Base-by-base conservation (phyloP, 2,797 vertebrate species). In the Myoxocephalus aenaeus region DNA sequence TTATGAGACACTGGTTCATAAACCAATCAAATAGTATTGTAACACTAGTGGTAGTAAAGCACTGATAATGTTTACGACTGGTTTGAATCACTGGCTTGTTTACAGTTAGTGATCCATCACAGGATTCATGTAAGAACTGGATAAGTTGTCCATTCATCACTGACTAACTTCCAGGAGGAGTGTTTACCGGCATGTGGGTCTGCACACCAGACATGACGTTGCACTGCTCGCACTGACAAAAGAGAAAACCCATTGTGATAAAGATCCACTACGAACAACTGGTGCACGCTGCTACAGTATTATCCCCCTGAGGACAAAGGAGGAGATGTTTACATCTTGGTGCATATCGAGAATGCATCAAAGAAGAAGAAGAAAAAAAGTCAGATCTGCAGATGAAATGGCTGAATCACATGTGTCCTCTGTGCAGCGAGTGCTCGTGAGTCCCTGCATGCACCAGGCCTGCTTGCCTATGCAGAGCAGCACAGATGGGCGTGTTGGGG, bases 401-500 rank as follows among this genome's bases (percentile, higher is more conserved):
- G 8, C 15, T 67, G 63, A 79, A 82, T 81, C 86, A 77, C 81
- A 72, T 75, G 80, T 81, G 84, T 75, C 70, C 76, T 17, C 25
- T 58, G 54, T 86, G 86, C 74, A 72, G 40, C 32, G 61, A 59
- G 70, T 1, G 44, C 71, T 73, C 65, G 6, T 73, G 81, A 76
- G 77, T 62, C n/a, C 64, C 65, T 88, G 79, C 87, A 84, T 87
- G 89, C 85, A 82, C 65, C 53, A 25, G 36, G 74, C 71, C 89
- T 88, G 84, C 88, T 92, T 92, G 83, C 48, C 87, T 88, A 87
- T 92, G 92, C 93, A 90, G 89, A 91, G 88, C 80, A 64, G 89
- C 92, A 88, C 93, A 93, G 93, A 93, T 94, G 92, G 93, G 89
- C 79, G 83, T 87, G 84, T 85, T 70, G 93, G 93, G 92, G 93